phyloP scores from a whole-genome alignment of 92 coral and sea anemone genomes.

The Blastomussa wellsi region DNA sequence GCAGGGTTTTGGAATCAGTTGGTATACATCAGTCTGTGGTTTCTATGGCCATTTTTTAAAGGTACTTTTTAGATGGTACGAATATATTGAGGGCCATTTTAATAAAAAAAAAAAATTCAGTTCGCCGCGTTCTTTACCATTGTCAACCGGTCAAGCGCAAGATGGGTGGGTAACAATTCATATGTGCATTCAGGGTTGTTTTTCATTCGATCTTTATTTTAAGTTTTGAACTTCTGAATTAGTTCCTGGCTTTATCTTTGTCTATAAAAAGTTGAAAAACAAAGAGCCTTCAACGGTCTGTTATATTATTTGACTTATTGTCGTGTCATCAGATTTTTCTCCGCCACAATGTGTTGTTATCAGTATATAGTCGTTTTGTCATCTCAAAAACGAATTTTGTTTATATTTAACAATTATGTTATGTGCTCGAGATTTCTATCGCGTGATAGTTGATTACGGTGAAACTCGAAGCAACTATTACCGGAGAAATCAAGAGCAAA shows the following conservation, averaged over 20 bases:
- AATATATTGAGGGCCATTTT: background rate
- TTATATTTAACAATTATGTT: too few species aligned
- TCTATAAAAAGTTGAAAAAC: background rate
- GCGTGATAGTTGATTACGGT: too few species aligned
- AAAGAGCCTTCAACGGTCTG: background rate
- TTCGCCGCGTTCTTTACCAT: background rate
- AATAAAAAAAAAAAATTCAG: background rate
- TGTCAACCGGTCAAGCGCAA: background rate
- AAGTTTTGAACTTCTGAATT: background rate
- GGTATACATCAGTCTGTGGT: background rate
- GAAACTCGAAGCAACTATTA: too few species aligned
- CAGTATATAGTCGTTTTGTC: too few species aligned
- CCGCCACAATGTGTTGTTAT: too few species aligned
- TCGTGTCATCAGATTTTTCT: too few species aligned
- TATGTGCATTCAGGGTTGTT: background rate
- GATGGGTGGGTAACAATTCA: background rate
- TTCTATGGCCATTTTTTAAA: background rate
- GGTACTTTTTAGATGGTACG: too few species aligned
- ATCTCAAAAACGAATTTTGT: too few species aligned
- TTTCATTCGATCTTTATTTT: background rate
- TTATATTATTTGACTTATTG: background rate
- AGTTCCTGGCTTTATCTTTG: background rate
- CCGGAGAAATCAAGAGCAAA: too few species aligned
- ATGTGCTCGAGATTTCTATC: too few species aligned
- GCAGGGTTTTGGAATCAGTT: too few species aligned